Evolutionary conservation across 1,140 invertebrate genomes (phyloP).

Genomic region (Zaprionus ghesquierei): DNA sequence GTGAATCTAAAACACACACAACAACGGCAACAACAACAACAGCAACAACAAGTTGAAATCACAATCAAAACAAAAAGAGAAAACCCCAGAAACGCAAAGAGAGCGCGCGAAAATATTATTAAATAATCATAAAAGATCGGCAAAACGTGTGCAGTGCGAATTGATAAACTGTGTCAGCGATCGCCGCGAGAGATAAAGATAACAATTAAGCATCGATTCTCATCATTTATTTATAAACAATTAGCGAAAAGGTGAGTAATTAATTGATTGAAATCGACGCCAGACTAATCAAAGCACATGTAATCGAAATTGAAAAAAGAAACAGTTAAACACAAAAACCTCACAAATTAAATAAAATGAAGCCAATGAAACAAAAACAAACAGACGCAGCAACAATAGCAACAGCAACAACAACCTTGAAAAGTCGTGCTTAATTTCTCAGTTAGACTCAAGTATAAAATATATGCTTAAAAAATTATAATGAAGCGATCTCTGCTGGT

Average conservation of each 20-base stretch:
- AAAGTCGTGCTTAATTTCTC: conserved; percentile 80
- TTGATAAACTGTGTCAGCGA: not conserved
- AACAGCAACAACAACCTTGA: conserved; percentile 55
- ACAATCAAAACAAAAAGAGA: conserved; percentile 18
- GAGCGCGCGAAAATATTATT: not conserved
- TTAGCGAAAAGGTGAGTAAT: conserved; percentile 55
- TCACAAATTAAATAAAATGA: conserved; percentile 62
- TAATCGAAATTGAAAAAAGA: conserved; percentile 37
- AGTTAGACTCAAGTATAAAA: conserved; percentile 73
- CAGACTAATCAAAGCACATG: conserved; percentile 20
- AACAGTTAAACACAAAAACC: conserved; percentile 38
- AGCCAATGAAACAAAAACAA: conserved; percentile 56
- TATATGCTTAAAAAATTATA: conserved; percentile 76
- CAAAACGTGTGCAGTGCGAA: not conserved
- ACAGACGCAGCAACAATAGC: conserved; percentile 47
- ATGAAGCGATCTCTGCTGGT: conserved; percentile 50
- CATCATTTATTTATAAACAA: conserved; percentile 33
- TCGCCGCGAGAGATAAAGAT: not conserved
- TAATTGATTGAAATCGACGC: conserved; percentile 46
- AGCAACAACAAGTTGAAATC: too few relatives aligned
- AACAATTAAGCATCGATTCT: not conserved
- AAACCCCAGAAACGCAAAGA: not conserved
- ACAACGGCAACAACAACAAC: too few relatives aligned
- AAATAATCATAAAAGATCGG: not conserved
- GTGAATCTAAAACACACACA: conserved; percentile 46